phyloP scores from a whole-genome alignment of 2,797 vertebrate genomes.

The Buceros bicornis region DNA sequence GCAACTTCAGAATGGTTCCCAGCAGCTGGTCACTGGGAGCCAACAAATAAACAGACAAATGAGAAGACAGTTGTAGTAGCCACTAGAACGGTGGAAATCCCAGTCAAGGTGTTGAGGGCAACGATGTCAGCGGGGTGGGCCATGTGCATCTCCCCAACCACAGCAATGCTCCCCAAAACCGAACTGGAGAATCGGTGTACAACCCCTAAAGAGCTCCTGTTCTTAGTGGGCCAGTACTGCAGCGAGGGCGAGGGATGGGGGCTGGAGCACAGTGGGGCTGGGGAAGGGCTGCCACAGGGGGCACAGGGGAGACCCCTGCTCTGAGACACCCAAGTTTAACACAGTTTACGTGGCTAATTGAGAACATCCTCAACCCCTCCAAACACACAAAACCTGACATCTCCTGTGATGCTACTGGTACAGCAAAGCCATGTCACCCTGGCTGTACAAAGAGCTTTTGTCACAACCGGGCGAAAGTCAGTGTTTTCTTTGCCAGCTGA shows the following conservation, averaged over 20 bases:
- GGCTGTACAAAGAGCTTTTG: not conserved
- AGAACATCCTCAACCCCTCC: not conserved
- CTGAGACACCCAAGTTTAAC: not conserved
- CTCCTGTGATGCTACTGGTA: not conserved
- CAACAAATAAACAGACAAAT: conserved; percentile 29
- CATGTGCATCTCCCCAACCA: not conserved
- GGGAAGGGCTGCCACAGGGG: not conserved
- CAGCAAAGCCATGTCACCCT: not conserved
- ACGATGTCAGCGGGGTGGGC: not conserved
- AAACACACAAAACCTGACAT: not conserved
- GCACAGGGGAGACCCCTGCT: not conserved
- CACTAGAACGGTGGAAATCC: conserved; percentile 3
- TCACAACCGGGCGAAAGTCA: not conserved
- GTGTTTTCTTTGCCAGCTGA: not conserved
- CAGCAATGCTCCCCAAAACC: not conserved
- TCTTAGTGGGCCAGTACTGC: not conserved
- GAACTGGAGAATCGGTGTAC: not conserved
- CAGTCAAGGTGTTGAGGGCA: not conserved
- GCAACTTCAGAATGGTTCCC: conserved; percentile 28
- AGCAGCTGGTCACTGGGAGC: not conserved
- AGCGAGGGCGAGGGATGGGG: not conserved
- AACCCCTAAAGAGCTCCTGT: not conserved
- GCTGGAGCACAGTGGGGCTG: not conserved
- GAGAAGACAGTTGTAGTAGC: conserved; percentile 18
- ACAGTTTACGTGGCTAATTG: not conserved